Evolutionary conservation across 2,888 invertebrate genomes (phyloP).

Genomic region (Oscheius myriophilus): DNA sequence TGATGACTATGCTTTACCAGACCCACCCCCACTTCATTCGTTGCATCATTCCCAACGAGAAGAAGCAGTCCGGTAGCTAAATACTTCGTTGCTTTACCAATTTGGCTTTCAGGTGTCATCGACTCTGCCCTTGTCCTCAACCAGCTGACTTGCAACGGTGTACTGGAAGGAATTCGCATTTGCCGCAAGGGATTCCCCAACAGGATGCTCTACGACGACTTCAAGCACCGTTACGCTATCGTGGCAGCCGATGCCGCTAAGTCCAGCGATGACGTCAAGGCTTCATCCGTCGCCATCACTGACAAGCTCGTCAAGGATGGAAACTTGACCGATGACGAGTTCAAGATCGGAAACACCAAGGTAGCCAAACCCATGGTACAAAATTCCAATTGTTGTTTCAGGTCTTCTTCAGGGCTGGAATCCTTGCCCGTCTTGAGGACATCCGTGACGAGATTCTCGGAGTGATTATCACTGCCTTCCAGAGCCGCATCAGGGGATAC

Average conservation of each 20-base stretch:
- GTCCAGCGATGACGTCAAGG: constrained; percentile 72
- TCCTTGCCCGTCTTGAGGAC: constrained; percentile 99
- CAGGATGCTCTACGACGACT: constrained; percentile 99
- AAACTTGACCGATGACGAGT: constrained; percentile 89
- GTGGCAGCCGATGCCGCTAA: constrained; percentile 66
- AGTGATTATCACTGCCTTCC: constrained; percentile 89
- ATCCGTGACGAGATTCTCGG: constrained; percentile 95
- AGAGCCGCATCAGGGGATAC: constrained; percentile 62
- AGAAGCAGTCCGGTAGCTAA: constrained; percentile 77
- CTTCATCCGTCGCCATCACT: constrained; percentile 68
- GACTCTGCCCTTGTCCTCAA: constrained; percentile 99
- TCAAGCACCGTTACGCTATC: constrained; percentile 83
- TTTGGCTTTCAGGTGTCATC: constrained; percentile 76
- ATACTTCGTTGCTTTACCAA: not conserved
- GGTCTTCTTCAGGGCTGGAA: constrained; percentile 99
- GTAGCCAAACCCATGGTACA: constrained; percentile 70
- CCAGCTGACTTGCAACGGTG: constrained; percentile 99
- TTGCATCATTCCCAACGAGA: constrained; percentile 94
- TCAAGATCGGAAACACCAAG: constrained; percentile 98
- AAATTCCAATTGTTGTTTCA: constrained; percentile 70
- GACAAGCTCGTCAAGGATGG: constrained; percentile 69
- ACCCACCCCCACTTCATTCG: constrained; percentile 76
- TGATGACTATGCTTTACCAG: constrained; percentile 77
- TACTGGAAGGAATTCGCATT: constrained; percentile 99
- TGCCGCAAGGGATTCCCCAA: constrained; percentile 99